Conservation (phyloP, 2,113 vertebrate species). For the Pomatorhinus ruficollis region DNA sequence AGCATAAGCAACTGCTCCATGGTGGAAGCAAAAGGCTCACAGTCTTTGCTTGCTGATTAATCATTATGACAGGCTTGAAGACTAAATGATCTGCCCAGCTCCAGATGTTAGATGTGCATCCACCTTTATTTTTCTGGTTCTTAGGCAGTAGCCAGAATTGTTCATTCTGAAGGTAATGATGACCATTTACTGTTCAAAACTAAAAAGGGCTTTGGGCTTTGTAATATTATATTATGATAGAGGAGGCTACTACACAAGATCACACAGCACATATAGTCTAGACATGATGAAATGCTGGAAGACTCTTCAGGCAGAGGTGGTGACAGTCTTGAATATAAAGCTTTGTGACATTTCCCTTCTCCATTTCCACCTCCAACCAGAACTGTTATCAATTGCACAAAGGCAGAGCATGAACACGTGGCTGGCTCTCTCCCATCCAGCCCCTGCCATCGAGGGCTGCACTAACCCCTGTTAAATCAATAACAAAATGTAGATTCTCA, state of each 20-base stretch:
- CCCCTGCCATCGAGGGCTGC: background rate
- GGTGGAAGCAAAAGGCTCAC: slow-evolving; percentile 2
- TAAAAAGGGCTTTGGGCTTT: background rate
- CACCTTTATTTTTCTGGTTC: background rate
- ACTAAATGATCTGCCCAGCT: slow-evolving; percentile 15
- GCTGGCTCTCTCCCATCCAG: background rate
- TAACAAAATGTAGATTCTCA: background rate
- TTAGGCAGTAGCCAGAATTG: background rate
- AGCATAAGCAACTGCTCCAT: background rate
- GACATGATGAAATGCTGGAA: slow-evolving; percentile 28
- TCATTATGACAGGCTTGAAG: slow-evolving; percentile 25
- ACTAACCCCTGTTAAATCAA: background rate
- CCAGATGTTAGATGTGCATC: background rate
- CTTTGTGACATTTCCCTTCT: background rate
- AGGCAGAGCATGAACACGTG: background rate
- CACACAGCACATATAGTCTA: background rate
- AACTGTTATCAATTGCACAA: background rate
- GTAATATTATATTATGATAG: background rate
- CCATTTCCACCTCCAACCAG: background rate
- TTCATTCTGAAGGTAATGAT: background rate
- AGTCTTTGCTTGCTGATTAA: slow-evolving; percentile 9
- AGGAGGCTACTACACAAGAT: background rate
- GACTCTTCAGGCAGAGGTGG: background rate
- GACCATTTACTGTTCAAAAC: background rate
- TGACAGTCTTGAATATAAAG: background rate